Evolutionary conservation across 2,113 vertebrate species (phyloP), one percentile per base, ranked within the genome.

Genomic region (Fulmarus glacialis): DNA sequence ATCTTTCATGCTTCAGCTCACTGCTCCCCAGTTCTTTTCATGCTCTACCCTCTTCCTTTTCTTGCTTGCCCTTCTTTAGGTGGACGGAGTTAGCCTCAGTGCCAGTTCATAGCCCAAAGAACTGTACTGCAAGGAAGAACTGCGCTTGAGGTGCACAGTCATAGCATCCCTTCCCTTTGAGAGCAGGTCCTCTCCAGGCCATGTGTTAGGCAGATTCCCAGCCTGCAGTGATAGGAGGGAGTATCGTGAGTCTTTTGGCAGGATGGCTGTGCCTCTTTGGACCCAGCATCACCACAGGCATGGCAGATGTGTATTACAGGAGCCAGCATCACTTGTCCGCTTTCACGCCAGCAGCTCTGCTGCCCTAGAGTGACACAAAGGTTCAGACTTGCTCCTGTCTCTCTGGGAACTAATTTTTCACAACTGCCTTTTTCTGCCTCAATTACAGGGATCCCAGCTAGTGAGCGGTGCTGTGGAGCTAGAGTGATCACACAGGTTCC

Each of bases 181-280:
- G 38, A 68, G 70, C 82, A 86, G 19, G 29, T 92, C 14, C 47
- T 64, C 4, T n/a, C n/a, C 43, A 40, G 50, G 43, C 42, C 43
- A 6, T 0, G 1, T 23, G 36, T 52, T 42, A 82, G 38, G 83
- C 60, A 82, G 42, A 40, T 67, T 83, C 56, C 27, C 56, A 86
- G 67, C 29, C 80, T 82, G 34, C 34, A 36, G 4, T 11, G 34
- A 15, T 2, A 66, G 62, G 75, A 89, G 6, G 32, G 42, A 94
- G 22, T 29, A 27, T 29, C 0, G 0, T 8, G 18, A 47, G 19
- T 20, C 40, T 50, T 80, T 24, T 55, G 62, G 24, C n/a, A 60
- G 23, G 29, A 26, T 4, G 19, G 3, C 34, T 38, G 55, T 29
- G 56, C 30, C 60, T 80, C 45, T 74, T 78, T 68, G 59, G 48